These are phyloP conservation scores for Champsocephalus esox DNA, from an alignment of 2,797 vertebrate genomes.

Conservation along the genomic window DNA sequence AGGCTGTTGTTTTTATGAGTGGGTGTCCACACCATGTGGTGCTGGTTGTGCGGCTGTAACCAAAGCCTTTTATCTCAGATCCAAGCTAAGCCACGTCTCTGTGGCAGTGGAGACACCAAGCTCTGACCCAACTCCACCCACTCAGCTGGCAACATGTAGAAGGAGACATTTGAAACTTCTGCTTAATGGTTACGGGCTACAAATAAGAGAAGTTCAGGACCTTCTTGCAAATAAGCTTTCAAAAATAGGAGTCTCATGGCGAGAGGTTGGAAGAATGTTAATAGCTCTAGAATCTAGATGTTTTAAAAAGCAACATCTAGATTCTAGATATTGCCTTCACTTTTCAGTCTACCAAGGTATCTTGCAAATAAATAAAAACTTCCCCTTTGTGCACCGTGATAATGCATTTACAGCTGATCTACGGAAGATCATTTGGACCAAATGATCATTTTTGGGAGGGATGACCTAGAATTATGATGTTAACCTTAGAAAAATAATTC, in stretches of 20 bases:
- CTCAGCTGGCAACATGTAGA: constrained; percentile 45
- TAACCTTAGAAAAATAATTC: too few species aligned
- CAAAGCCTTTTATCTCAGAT: constrained; percentile 60
- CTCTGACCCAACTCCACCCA: constrained; percentile 49
- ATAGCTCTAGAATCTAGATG: background rate
- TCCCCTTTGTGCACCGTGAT: background rate
- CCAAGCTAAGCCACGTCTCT: constrained; percentile 60
- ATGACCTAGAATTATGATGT: too few species aligned
- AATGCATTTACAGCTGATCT: background rate
- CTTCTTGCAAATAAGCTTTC: background rate
- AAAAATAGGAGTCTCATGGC: constrained; percentile 8
- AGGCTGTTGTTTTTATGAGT: constrained; percentile 58
- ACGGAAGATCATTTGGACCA: too few species aligned
- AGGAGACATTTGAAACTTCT: constrained; percentile 37
- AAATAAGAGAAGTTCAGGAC: constrained; percentile 22
- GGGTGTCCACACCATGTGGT: constrained; percentile 59
- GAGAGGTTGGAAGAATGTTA: background rate
- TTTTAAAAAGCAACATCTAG: too few species aligned
- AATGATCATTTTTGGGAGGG: too few species aligned
- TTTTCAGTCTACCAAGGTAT: background rate
- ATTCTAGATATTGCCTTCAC: background rate
- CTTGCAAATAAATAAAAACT: background rate
- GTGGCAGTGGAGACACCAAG: constrained; percentile 34
- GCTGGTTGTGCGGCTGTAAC: constrained; percentile 51
- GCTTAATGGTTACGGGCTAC: constrained; percentile 33